phyloP scores from a whole-genome alignment of 2,888 invertebrate genomes.

The Harpalus rufipes region DNA sequence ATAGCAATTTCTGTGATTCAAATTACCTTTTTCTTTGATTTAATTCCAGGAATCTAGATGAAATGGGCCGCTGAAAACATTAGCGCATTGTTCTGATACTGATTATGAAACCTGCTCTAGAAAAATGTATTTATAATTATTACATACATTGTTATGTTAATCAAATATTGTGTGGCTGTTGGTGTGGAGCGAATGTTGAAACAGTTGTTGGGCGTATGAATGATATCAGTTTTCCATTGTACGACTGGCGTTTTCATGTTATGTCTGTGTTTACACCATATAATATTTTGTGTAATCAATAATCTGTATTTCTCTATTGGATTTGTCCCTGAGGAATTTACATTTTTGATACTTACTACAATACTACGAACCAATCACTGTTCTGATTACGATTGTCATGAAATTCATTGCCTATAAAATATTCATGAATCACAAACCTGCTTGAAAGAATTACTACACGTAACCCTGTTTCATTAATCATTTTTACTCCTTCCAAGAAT shows the following conservation, averaged over 20 bases:
- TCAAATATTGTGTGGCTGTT: constrained; percentile 36
- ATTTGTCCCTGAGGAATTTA: constrained; percentile 36
- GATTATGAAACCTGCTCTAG: constrained; percentile 48
- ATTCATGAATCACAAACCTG: constrained; percentile 5
- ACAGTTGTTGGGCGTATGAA: constrained; percentile 42
- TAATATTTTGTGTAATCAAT: constrained; percentile 15
- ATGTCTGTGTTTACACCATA: constrained; percentile 31
- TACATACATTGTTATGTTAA: constrained; percentile 50
- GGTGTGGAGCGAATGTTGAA: constrained; percentile 28
- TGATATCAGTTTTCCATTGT: constrained; percentile 45
- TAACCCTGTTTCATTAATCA: not conserved
- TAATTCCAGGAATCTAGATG: constrained; percentile 24
- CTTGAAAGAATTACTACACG: constrained; percentile 2
- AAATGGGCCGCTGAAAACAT: constrained; percentile 46
- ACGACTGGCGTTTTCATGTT: constrained; percentile 39
- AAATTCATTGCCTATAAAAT: constrained; percentile 2
- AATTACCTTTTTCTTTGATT: constrained; percentile 32
- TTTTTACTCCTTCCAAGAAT: not conserved
- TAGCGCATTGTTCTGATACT: constrained; percentile 35
- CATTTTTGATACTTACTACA: constrained; percentile 29
- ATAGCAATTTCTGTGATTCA: constrained; percentile 26
- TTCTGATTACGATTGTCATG: not conserved
- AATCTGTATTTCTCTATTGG: not conserved
- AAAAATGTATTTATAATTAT: constrained; percentile 53
- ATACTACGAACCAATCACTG: not conserved